phyloP scores from a whole-genome alignment of 2,113 vertebrate species.

The Atrichornis clamosus region DNA sequence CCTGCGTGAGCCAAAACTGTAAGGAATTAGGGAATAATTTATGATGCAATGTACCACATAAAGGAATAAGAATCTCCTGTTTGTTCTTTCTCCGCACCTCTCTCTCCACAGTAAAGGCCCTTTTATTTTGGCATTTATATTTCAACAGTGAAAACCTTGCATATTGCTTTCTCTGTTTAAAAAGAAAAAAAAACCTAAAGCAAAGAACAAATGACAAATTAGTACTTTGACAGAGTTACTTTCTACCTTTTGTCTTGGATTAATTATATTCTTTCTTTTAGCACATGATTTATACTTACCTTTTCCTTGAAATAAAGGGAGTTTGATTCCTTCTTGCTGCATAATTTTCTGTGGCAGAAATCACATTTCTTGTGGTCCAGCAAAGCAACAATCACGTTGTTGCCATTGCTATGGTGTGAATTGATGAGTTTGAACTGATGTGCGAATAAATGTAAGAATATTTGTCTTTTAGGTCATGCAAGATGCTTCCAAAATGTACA shows the following conservation, averaged over 20 bases:
- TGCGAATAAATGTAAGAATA: not conserved
- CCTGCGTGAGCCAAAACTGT: slow-evolving; percentile 37
- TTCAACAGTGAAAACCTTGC: slow-evolving; percentile 42
- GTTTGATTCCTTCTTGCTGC: not conserved
- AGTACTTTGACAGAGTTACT: not conserved
- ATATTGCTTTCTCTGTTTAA: not conserved
- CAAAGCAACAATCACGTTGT: not conserved
- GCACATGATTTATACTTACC: not conserved
- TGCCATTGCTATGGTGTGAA: not conserved
- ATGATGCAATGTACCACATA: slow-evolving; percentile 52
- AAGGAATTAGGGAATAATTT: slow-evolving; percentile 60
- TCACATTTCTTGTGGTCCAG: not conserved
- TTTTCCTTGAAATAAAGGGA: not conserved
- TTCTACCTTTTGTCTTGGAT: not conserved
- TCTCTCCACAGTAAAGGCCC: not conserved
- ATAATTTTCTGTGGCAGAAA: not conserved
- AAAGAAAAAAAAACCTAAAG: not conserved
- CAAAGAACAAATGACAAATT: not conserved
- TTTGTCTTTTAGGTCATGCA: not conserved
- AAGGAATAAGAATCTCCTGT: slow-evolving; percentile 17
- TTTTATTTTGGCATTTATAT: slow-evolving; percentile 39
- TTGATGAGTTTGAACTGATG: not conserved
- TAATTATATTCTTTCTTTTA: not conserved
- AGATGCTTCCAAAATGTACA: not conserved
- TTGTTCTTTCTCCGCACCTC: not conserved